Conservation (phyloP, 1,140 invertebrate genomes). For the Notospermus geniculatus region DNA sequence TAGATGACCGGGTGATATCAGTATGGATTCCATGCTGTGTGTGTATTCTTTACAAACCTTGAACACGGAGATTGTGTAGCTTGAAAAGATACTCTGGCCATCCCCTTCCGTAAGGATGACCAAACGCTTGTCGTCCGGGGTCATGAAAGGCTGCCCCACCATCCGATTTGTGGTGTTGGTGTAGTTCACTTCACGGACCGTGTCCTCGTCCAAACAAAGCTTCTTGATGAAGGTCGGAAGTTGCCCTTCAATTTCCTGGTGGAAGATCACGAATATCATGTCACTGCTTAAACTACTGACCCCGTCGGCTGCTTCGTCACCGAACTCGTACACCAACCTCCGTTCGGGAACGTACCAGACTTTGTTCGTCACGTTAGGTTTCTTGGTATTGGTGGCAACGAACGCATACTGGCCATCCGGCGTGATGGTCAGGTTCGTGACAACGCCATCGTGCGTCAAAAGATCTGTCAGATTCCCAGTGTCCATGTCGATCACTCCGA, state of each 20-base stretch:
- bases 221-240: conserved; percentile 14
- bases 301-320: conserved; percentile 35
- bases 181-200: conserved; percentile 29
- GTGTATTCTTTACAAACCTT: conserved; percentile 22
- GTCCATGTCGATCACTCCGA: conserved; percentile 50
- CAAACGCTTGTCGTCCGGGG: conserved; percentile 41
- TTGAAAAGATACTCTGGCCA: conserved; percentile 28
- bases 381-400: conserved; percentile 31
- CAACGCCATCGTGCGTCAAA: conserved; percentile 46
- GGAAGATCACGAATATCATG: conserved; percentile 36
- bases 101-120: conserved; percentile 40
- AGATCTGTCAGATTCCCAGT: conserved; percentile 48
- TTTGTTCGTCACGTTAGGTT: conserved; percentile 35
- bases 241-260: conserved; percentile 31
- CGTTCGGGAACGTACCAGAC: conserved; percentile 47
- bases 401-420: conserved; percentile 41
- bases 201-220: conserved; percentile 33
- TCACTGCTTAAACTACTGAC: conserved; percentile 25
- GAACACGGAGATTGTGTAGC: conserved; percentile 40
- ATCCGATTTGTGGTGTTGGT: conserved; percentile 31
- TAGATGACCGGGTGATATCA: conserved; percentile 39
- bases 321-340: conserved; percentile 43
- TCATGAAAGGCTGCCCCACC: conserved; percentile 40
- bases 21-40: conserved; percentile 31
- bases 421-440: conserved; percentile 41